These are phyloP conservation scores for Acheta domesticus DNA, from an alignment of 2,888 invertebrate species.

Conservation along the genomic window DNA sequence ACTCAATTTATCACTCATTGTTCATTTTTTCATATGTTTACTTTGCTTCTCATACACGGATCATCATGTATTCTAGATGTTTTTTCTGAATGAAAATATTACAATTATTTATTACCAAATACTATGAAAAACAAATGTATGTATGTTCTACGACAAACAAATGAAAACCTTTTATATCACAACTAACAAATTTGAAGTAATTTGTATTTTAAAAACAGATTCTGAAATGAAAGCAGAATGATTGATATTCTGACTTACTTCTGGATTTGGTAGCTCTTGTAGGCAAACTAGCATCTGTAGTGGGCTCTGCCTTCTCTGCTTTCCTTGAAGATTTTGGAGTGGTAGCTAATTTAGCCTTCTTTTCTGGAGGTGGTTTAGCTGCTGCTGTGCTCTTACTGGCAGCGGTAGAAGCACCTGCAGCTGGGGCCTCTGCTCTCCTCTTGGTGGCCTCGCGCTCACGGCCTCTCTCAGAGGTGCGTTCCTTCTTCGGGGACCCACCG, in stretches of 20 bases:
- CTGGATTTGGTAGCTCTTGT: slow-evolving; percentile 35
- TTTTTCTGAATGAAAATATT: too few species aligned
- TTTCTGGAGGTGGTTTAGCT: slow-evolving; percentile 29
- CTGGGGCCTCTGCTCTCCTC: slow-evolving; percentile 29
- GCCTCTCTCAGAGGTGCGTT: slow-evolving; percentile 28
- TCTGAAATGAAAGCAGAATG: too few species aligned
- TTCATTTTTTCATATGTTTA: too few species aligned
- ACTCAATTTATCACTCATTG: too few species aligned
- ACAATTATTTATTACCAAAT: too few species aligned
- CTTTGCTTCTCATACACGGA: too few species aligned
- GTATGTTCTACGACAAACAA: too few species aligned
- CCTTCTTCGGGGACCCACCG: not conserved
- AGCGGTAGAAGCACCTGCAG: slow-evolving; percentile 25
- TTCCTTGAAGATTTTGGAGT: not conserved
- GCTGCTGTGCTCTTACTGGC: slow-evolving; percentile 20
- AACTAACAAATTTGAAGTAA: too few species aligned
- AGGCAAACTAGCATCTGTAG: slow-evolving; percentile 29
- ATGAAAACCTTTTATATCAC: too few species aligned
- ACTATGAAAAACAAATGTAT: too few species aligned
- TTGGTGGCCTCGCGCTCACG: slow-evolving; percentile 29
- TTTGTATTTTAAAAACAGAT: too few species aligned
- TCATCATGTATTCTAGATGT: too few species aligned
- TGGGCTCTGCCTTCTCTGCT: slow-evolving; percentile 33
- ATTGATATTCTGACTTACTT: slow-evolving; percentile 28
- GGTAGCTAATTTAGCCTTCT: slow-evolving; percentile 28